Conservation (phyloP, 2,888 invertebrate species). For the Seladonia tumulorum region DNA sequence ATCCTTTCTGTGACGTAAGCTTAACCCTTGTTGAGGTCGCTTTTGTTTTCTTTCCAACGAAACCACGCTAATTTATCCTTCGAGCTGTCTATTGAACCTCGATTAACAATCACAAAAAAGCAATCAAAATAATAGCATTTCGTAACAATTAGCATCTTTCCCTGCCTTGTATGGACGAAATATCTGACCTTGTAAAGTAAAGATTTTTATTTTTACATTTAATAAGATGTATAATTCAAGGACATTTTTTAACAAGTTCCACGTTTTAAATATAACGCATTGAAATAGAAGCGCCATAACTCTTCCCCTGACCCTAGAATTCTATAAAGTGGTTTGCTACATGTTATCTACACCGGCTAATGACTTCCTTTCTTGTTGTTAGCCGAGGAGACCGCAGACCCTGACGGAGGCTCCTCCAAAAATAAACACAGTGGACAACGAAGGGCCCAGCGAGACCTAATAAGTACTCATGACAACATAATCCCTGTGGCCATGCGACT, state of each 20-base stretch:
- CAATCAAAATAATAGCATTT: not conserved
- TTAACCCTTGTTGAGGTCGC: slow-evolving; percentile 73
- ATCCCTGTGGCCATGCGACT: not conserved
- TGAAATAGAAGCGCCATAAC: not conserved
- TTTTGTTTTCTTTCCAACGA: slow-evolving; percentile 66
- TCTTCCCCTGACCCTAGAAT: not conserved
- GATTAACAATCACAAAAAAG: not conserved
- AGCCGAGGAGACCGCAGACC: not conserved
- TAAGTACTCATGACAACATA: slow-evolving; percentile 29
- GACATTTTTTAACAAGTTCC: not conserved
- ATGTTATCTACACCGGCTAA: not conserved
- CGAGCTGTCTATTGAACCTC: not conserved
- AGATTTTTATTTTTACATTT: not conserved
- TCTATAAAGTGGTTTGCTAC: not conserved
- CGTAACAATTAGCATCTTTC: not conserved
- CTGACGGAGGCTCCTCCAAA: not conserved
- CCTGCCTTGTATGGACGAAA: not conserved
- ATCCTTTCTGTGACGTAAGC: slow-evolving; percentile 60
- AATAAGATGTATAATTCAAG: not conserved
- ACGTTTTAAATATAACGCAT: not conserved
- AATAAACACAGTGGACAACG: slow-evolving; percentile 7
- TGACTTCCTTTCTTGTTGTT: slow-evolving; percentile 4
- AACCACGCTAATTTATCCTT: not conserved
- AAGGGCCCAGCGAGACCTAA: slow-evolving; percentile 15
- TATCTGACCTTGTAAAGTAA: not conserved